Percentiles rank a stretch among this genome's conserved stretches.
Conservation (phyloP, 2,888 invertebrate species). For the Drosophila gaucha region DNA sequence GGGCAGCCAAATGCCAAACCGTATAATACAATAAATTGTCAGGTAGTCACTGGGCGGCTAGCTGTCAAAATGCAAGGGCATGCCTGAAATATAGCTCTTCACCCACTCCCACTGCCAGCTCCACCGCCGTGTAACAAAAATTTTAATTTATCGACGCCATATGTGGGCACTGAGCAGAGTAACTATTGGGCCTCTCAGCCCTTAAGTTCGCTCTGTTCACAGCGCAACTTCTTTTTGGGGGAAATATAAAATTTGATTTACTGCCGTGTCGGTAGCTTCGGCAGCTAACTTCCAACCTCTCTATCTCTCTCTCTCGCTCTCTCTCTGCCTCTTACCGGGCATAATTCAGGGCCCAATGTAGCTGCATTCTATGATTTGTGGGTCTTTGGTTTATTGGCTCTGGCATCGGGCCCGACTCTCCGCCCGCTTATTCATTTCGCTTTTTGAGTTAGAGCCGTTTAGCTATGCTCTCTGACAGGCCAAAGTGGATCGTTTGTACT, state of each 20-base stretch:
- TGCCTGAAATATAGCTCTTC: slow-evolving; percentile 53
- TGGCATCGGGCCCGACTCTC: slow-evolving; percentile 23
- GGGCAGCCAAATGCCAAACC: slow-evolving; percentile 62
- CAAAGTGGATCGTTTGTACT: slow-evolving; percentile 5
- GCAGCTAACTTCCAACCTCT: slow-evolving; percentile 33
- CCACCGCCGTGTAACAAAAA: slow-evolving; percentile 59
- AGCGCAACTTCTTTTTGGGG: slow-evolving; percentile 63
- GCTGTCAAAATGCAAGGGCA: slow-evolving; percentile 74
- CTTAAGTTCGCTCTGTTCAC: slow-evolving; percentile 45
- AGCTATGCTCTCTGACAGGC: slow-evolving; percentile 33
- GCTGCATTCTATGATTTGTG: slow-evolving; percentile 74
- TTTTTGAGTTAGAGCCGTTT: slow-evolving; percentile 39
- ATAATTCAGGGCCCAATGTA: slow-evolving; percentile 75
- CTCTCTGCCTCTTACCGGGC: slow-evolving; percentile 28
- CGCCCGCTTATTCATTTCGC: slow-evolving; percentile 33
- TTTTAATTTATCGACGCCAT: slow-evolving; percentile 85
- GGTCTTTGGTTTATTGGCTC: slow-evolving; percentile 63
- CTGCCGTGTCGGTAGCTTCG: slow-evolving; percentile 65
- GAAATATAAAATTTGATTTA: slow-evolving; percentile 85
- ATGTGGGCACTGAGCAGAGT: slow-evolving; percentile 74
- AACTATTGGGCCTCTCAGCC: slow-evolving; percentile 66
- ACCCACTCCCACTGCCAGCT: background rate
- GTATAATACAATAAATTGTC: slow-evolving; percentile 78
- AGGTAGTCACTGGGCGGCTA: slow-evolving; percentile 68
- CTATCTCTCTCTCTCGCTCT: background rate